phyloP scores from a whole-genome alignment of 2,888 invertebrate species.

The Cetonia aurata region DNA sequence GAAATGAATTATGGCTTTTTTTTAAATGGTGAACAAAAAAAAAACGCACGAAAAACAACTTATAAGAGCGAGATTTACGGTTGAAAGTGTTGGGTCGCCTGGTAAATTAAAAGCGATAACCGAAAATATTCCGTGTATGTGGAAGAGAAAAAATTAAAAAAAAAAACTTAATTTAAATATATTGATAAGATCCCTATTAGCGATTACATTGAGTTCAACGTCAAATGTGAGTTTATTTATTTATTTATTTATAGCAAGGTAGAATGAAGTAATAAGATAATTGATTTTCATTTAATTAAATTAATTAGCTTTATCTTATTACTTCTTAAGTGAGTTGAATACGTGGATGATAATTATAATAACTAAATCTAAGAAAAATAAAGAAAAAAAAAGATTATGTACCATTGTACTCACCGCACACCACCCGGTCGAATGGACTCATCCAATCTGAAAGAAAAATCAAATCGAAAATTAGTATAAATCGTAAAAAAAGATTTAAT shows the following conservation, averaged over 20 bases:
- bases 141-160: constrained; percentile 1
- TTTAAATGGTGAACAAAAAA: constrained; percentile 4
- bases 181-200: constrained; percentile 13
- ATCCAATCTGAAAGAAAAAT: constrained; percentile 86
- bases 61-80: constrained; percentile 22
- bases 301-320: constrained; percentile 1
- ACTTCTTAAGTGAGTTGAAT: not conserved
- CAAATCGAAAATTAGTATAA: constrained; percentile 16
- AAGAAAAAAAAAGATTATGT: constrained; percentile 74
- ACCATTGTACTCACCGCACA: constrained; percentile 94
- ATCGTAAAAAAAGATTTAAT: constrained; percentile 7
- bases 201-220: not conserved
- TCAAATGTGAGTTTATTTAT: not conserved
- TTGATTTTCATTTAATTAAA: not conserved
- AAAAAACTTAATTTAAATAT: constrained; percentile 13
- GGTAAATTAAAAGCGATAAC: constrained; percentile 28
- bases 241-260: constrained; percentile 37
- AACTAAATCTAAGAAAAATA: constrained; percentile 69
- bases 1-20: constrained; percentile 17
- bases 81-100: constrained; percentile 21
- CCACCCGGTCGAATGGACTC: constrained; percentile 94
- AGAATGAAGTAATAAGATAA: constrained; percentile 29
- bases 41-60: constrained; percentile 22
- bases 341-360: not conserved
- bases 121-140: constrained; percentile 14